Evolutionary conservation across 2,113 vertebrate genomes (phyloP).

Genomic region (Solea senegalensis): DNA sequence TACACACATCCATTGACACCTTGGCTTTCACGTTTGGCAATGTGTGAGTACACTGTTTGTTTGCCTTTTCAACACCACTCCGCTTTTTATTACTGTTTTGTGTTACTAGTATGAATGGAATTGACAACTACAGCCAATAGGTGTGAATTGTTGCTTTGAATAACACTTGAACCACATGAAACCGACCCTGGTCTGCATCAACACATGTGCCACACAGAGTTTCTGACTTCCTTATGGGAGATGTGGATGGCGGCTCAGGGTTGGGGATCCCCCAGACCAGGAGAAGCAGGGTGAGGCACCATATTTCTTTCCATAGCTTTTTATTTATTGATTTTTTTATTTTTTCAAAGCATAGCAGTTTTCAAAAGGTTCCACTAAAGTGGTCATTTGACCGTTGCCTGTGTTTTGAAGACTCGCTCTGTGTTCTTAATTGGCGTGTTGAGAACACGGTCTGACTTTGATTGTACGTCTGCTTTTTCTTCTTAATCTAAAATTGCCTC

Average conservation of each 20-base stretch:
- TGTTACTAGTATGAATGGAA: slow-evolving; percentile 1
- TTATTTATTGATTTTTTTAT: neutral
- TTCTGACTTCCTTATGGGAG: slow-evolving; percentile 99
- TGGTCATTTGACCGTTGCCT: slow-evolving; percentile 53
- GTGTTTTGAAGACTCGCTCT: slow-evolving; percentile 47
- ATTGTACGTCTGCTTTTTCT: slow-evolving; percentile 43
- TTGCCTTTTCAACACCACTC: slow-evolving; percentile 43
- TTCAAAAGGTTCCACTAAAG: slow-evolving; percentile 47
- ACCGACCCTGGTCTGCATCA: neutral
- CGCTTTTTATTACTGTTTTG: slow-evolving; percentile 23
- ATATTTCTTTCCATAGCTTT: neutral
- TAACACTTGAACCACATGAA: neutral
- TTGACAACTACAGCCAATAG: neutral
- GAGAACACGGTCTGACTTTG: slow-evolving; percentile 56
- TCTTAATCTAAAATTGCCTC: slow-evolving; percentile 55
- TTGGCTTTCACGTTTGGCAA: slow-evolving; percentile 98
- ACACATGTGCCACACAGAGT: slow-evolving; percentile 80
- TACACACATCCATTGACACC: slow-evolving; percentile 92
- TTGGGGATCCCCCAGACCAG: slow-evolving; percentile 88
- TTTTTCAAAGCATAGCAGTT: slow-evolving; percentile 14
- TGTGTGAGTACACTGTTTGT: slow-evolving; percentile 87
- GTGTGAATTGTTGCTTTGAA: neutral
- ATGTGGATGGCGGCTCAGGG: slow-evolving; percentile 92
- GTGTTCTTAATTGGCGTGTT: slow-evolving; percentile 61
- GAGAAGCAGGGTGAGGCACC: slow-evolving; percentile 88